Evolutionary conservation across 2,888 invertebrate genomes (phyloP), one percentile per base, ranked within the genome.

Genomic region (Nephrotoma guestfalica): DNA sequence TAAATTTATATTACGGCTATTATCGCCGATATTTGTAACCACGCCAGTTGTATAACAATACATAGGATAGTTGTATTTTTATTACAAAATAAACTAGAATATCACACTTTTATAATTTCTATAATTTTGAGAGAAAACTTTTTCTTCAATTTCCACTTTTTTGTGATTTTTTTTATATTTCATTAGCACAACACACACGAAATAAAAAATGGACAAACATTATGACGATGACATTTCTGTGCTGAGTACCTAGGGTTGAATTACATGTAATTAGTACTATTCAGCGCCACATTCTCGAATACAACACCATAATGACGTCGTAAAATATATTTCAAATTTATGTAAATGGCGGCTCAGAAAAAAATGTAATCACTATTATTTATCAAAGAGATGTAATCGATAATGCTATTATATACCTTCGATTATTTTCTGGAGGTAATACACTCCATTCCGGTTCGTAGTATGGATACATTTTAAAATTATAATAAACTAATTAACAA

Each of bases 381-480:
- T 57, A 57, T 57, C 51, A 15, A 30, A 30, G 30, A 30, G 51
- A 15, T 6, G n/a, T 30, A 0, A 71, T 71, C 71, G 71, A 71
- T 71, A 71, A 30, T 71, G 30, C 30, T 71, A 9, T 15, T 71
- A 51, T 71, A 71, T 71, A 96, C 96, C 96, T 95, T 93, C 96
- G 93, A 90, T 97, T 97, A 88, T 96, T 94, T 92, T 97, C 96
- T 87, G 96, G 95, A 88, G 97, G 97, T 89, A 97, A 92, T 89
- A 96, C 95, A 92, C 96, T 96, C 96, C 96, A 96, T 90, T 97
- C 96, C 87, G 95, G 93, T 91, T 96, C 96, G 90, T 96, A 96
- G 90, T 91, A 91, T 5, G 91, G 91, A 89, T 90, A 91, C 91
- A 91, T 91, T 87, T 86, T 87, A 30, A 86, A 71, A 9, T 83